A percentile compares a stretch with the other conserved stretches of the same genome.
phyloP scores from a whole-genome alignment of 2,888 invertebrate genomes.

The Heliconius hortense region DNA sequence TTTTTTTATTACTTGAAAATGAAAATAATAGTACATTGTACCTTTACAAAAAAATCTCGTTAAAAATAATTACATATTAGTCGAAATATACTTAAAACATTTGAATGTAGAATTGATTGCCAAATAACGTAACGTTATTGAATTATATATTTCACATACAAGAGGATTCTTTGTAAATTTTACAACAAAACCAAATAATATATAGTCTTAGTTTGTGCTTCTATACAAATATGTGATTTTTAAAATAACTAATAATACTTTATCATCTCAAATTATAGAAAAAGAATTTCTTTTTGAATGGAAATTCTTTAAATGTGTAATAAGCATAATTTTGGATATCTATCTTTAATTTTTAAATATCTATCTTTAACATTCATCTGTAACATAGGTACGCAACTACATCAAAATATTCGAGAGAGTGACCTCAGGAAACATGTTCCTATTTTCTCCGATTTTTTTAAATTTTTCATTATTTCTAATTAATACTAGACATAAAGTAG shows the following conservation, averaged over 20 bases:
- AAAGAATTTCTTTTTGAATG: conserved; percentile 2
- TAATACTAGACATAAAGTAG: neutral
- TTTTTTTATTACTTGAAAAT: conserved; percentile 42
- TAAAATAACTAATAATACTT: neutral
- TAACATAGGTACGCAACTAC: neutral
- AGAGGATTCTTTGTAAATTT: neutral
- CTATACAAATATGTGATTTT: conserved; percentile 24
- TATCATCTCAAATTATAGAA: neutral
- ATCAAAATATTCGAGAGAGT: neutral
- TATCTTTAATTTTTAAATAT: neutral
- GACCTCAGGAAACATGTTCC: neutral
- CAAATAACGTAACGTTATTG: neutral
- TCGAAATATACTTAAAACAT: neutral
- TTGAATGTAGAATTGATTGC: neutral
- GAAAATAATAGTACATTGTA: conserved; percentile 3
- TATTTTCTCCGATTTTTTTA: neutral
- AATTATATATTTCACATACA: neutral
- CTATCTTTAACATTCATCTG: neutral
- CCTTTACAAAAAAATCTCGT: neutral
- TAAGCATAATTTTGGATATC: neutral
- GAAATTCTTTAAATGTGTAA: neutral
- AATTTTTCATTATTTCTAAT: neutral
- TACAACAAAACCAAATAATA: conserved; percentile 4
- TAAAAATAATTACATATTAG: neutral
- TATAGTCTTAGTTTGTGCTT: conserved; percentile 24